Evolutionary conservation across 2,797 vertebrate species (phyloP).

Genomic region (Bufotes viridis): DNA sequence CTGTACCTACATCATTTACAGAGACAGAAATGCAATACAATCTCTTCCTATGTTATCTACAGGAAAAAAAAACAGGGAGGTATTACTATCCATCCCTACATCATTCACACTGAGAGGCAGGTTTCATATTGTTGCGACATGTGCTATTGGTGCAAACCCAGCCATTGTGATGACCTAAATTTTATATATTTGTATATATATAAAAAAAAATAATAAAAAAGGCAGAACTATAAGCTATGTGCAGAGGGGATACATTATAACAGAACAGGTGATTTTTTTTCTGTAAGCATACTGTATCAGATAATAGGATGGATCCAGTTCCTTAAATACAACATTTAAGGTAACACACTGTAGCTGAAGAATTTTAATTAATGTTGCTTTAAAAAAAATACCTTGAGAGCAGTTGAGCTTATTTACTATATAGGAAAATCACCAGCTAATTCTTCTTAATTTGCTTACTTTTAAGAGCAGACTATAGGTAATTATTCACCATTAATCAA

Average conservation of each 20-base stretch:
- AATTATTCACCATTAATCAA: slow-evolving; percentile 58
- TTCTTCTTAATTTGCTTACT: slow-evolving; percentile 57
- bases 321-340: slow-evolving; percentile 15
- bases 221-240: not conserved
- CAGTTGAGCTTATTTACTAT: slow-evolving; percentile 40
- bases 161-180: too few species aligned
- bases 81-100: not conserved
- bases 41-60: not conserved
- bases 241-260: not conserved
- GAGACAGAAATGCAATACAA: not conserved
- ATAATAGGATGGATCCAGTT: not conserved
- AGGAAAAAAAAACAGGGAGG: not conserved
- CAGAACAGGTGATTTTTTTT: not conserved
- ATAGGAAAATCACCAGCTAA: slow-evolving; percentile 58
- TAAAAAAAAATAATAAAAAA: too few species aligned
- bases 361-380: slow-evolving; percentile 48
- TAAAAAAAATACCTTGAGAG: slow-evolving; percentile 44
- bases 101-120: not conserved
- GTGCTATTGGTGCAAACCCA: too few species aligned
- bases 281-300: not conserved
- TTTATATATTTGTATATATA: too few species aligned
- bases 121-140: too few species aligned
- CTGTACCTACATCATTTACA: not conserved
- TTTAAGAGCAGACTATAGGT: slow-evolving; percentile 36
- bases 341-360: slow-evolving; percentile 17